These are phyloP conservation scores for Parapristionchus giblindavisi DNA, from an alignment of 2,888 invertebrate genomes.

Conservation along the genomic window DNA sequence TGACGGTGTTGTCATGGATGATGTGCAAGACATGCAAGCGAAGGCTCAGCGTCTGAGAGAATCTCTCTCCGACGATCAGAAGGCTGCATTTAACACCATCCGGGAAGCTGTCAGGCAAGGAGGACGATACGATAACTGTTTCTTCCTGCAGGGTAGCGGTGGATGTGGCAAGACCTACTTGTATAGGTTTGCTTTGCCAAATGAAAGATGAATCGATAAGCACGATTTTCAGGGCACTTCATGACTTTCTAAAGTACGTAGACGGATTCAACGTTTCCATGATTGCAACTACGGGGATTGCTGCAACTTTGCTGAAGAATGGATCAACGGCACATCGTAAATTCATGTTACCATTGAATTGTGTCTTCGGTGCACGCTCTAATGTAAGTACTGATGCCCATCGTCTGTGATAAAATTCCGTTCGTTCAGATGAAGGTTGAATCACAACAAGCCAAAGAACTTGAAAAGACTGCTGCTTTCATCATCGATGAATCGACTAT, in stretches of 20 bases:
- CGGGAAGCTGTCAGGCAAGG: neutral
- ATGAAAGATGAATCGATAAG: neutral
- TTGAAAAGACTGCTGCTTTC: neutral
- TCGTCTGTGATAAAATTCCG: neutral
- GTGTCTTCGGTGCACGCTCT: neutral
- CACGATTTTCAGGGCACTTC: neutral
- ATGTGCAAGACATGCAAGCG: neutral
- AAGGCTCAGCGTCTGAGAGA: neutral
- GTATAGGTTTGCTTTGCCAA: neutral
- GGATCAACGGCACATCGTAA: slow-evolving; percentile 15
- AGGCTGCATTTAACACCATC: neutral
- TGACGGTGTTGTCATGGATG: neutral
- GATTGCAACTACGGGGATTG: slow-evolving; percentile 7
- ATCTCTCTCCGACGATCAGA: neutral
- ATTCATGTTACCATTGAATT: neutral
- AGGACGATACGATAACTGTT: neutral
- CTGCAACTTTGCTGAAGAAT: neutral
- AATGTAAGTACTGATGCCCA: neutral
- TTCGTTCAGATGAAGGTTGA: neutral
- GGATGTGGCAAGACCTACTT: slow-evolving; percentile 20
- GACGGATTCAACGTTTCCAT: neutral
- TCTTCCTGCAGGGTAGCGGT: slow-evolving; percentile 5
- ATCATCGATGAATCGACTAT: slow-evolving; percentile 21
- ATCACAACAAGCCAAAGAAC: neutral
- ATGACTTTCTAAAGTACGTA: neutral